Evolutionary conservation across 2,797 vertebrate genomes (phyloP), one percentile per base, ranked within the genome.

Genomic region (Hippocampus kuda): DNA sequence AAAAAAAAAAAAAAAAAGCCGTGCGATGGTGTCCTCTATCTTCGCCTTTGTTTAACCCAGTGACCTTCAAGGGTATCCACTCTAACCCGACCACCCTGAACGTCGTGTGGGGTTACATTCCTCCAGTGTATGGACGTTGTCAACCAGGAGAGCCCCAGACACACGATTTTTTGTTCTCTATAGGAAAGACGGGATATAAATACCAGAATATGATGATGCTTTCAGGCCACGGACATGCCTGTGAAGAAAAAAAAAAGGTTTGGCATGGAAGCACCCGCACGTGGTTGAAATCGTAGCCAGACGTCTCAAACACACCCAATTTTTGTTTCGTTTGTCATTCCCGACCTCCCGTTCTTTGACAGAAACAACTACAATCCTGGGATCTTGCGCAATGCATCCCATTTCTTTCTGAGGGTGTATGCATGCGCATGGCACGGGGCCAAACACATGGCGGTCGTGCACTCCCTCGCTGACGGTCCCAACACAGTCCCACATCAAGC

Each of bases 1-100:
- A 84, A 77, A 22, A 27, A 57, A 71, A n/a, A n/a, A n/a, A n/a
- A n/a, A n/a, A n/a, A n/a, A n/a, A 78, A 84, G 75, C 76, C 76
- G 4, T 76, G 74, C 41, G 1, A 69, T 64, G 22, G 53, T 79
- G 68, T 72, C 74, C 72, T 74, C 75, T 71, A 5, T 67, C 69
- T 60, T 27, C 13, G 66, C 76, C 69, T 70, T 77, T 79, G 73
- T 72, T 16, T 67, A 71, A 75, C 57, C 71, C 54, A n/a, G 48
- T 76, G 74, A 76, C 74, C 72, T 78, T 66, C 64, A 48, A 70
- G 54, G 54, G 65, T 13, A 69, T 70, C n/a, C 34, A 65, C 67
- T 6, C 11, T 75, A 69, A 75, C 54, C 66, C 72, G 74, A 81
- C 74, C 73, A 79, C 30, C 0, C 69, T 9, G 5, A 66, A 30